Evolutionary conservation across 2,113 vertebrate genomes (phyloP), one percentile per base, ranked within the genome.

Genomic region (Anoplopoma fimbria): DNA sequence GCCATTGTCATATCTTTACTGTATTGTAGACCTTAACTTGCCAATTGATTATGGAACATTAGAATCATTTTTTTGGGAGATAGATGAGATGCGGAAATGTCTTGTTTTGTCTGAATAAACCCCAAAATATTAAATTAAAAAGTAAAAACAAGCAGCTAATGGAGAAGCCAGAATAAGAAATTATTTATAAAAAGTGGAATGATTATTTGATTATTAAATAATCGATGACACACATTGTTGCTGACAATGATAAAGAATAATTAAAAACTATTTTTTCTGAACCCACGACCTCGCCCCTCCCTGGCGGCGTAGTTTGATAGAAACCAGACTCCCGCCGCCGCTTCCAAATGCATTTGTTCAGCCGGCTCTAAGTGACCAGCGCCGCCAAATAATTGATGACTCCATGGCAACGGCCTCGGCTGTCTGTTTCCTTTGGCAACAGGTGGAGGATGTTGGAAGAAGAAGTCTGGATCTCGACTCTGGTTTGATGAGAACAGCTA

Each of bases 281-380:
- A 5, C 36, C 8, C 36, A 9, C 8, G 36, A 6, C 69, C 29
- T 7, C 25, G 4, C 5, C 6, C 27, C 27, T 1, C 34, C 8
- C 27, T 12, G 3, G 21, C 49, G 47, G 31, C 0, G 2, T 0
- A 4, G 29, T 25, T 1, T 83, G 67, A 87, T 2, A 36, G 85
- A 67, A 89, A 89, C 77, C 89, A 85, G 83, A 82, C 83, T 33
- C n/a, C n/a, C n/a, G n/a, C n/a, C n/a, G n/a, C n/a, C n/a, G n/a
- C n/a, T n/a, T n/a, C 74, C 58, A 13, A 75, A 77, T 6, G 1
- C 64, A 69, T 85, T 85, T 83, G 84, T 82, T 80, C 61, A 17
- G 62, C 49, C 10, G 53, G 75, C 81, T 33, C 58, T 74, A 67
- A 82, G 68, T 36, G 68, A 77, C 62, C 76, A 0, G 2, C 60